These are phyloP conservation scores for Vanessa atalanta DNA, from an alignment of 1,140 invertebrate species.

Conservation along the genomic window DNA sequence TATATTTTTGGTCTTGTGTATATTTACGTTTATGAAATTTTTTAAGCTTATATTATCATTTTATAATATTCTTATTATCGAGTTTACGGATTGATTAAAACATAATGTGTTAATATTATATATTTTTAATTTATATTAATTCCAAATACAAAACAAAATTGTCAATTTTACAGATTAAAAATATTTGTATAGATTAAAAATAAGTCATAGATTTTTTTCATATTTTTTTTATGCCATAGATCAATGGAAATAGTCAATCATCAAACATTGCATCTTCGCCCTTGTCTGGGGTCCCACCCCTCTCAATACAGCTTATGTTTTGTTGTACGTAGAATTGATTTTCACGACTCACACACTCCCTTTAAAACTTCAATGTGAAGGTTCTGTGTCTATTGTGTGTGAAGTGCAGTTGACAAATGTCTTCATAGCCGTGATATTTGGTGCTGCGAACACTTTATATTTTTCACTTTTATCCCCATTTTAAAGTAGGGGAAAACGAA, in stretches of 20 bases:
- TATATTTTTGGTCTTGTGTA: no score
- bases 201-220: not conserved
- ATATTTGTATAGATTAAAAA: no score
- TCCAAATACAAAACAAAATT: no score
- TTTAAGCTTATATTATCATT: no score
- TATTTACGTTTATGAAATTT: no score
- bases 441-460: slow-evolving; percentile 29
- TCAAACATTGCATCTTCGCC: slow-evolving; percentile 45
- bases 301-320: slow-evolving; percentile 43
- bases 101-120: no score
- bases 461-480: slow-evolving; percentile 33
- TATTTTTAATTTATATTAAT: no score
- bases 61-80: no score
- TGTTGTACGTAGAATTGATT: slow-evolving; percentile 64
- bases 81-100: no score
- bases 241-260: slow-evolving; percentile 46
- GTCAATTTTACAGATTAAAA: no score
- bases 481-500: slow-evolving; percentile 28
- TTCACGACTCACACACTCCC: slow-evolving; percentile 49
- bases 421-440: slow-evolving; percentile 38
- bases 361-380: slow-evolving; percentile 47
- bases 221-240: not conserved
- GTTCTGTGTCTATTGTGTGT: slow-evolving; percentile 54
- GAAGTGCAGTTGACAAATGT: slow-evolving; percentile 48
- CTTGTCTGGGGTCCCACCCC: slow-evolving; percentile 55